Base-by-base conservation (phyloP, 2,888 invertebrate genomes). In the Timandra comae region DNA sequence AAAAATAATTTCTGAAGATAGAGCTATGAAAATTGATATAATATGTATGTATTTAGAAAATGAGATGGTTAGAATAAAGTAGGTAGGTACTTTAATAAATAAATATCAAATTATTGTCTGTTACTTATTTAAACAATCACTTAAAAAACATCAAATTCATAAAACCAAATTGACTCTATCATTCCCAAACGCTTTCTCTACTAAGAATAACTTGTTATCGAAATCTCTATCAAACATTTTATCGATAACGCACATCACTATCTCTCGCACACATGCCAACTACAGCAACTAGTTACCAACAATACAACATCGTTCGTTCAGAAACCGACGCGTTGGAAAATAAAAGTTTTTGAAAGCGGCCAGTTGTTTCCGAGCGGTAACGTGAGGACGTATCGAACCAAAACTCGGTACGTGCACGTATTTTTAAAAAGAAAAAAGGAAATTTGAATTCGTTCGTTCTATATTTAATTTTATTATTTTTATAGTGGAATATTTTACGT, bases 311-410 rank as follows among this genome's bases (percentile, higher is more conserved):
- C 37, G 37, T 52, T 48, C 41, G 57, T 60, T 66, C 65, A 61
- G 49, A 69, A 68, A 66, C 61, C 65, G 52, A 67, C 53, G 63
- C 69, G 61, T 61, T 46, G 67, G 67, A 70, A 72, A 73, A 67
- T 67, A 65, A 60, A 67, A 66, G 58, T 64, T 63, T 57, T 63
- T 57, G 55, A 60, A 68, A 67, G 56, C 46, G 39, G 43, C 45
- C 66, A 74, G 77, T 69, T 62, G 46, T 59, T 55, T 62, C 52
- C 63, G 65, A 64, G 56, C 65, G 73, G 63, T 59, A 39, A 52
- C 44, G 56, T 47, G 42, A 33, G 55, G 70, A 62, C 69, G 74
- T 59, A 64, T 69, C 40, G 42, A 38, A 47, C 64, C 54, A 63
- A 41, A 57, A 55, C 57, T 46, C 73, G 79, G 81, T 81, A 72